Conservation (phyloP, 2,888 invertebrate genomes). For the Oligia fasciuncula region DNA sequence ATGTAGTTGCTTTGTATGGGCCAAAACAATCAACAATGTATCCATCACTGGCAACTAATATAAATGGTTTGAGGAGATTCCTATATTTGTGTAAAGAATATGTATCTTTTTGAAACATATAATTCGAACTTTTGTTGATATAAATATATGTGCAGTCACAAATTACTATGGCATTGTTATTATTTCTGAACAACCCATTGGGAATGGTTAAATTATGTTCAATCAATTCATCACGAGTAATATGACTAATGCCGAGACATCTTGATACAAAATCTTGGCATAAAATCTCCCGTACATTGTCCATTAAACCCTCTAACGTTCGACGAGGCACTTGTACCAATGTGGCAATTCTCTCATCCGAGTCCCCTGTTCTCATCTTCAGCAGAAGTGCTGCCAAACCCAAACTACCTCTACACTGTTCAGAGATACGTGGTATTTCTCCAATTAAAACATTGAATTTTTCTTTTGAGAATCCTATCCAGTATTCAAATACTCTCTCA, state of each 20-base stretch:
- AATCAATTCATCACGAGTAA: not conserved
- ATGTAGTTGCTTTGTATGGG: slow-evolving; percentile 1
- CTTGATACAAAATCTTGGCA: not conserved
- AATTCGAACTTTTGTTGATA: slow-evolving; percentile 1
- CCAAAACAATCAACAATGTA: not conserved
- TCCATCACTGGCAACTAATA: not conserved
- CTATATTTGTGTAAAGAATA: not conserved
- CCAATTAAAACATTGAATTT: not conserved
- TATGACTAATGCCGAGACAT: not conserved
- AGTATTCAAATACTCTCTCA: slow-evolving; percentile 1
- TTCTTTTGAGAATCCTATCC: slow-evolving; percentile 1
- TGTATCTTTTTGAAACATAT: not conserved
- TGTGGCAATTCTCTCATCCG: not conserved
- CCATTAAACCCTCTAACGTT: not conserved
- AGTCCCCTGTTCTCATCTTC: not conserved
- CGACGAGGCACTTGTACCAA: not conserved
- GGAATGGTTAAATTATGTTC: not conserved
- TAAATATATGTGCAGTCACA: not conserved
- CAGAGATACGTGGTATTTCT: not conserved
- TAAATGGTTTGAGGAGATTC: not conserved
- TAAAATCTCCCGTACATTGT: not conserved
- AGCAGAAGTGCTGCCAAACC: not conserved
- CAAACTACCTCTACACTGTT: not conserved
- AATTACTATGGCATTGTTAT: slow-evolving; percentile 1
- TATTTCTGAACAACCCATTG: not conserved